Evolutionary conservation across 2,113 vertebrate genomes (phyloP), one percentile per base, ranked within the genome.

Genomic region (Dryoscopus gambensis): DNA sequence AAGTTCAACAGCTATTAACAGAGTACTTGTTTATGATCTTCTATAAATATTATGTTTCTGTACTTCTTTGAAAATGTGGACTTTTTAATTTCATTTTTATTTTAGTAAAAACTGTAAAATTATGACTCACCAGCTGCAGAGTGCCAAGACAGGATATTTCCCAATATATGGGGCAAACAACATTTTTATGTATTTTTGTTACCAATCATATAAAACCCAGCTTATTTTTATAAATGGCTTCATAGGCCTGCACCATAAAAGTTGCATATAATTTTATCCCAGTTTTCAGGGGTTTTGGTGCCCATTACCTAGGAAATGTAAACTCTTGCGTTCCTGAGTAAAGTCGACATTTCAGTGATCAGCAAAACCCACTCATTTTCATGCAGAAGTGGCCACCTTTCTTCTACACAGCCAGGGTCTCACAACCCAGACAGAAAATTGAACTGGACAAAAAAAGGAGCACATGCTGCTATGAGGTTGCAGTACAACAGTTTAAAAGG

Each of bases 11-110:
- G 87, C 93, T 96, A 86, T 91, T 97, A 96, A 95, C 83, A 84
- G 96, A 95, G 92, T 97, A 96, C 86, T 97, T 97, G 80, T 92
- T 95, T 94, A 95, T 92, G 74, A 88, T 91, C 62, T 95, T 97
- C 92, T 93, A 93, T 97, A 96, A 96, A 95, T 96, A 92, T 95
- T 92, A 96, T 94, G 82, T 97, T 95, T 95, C 65, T 95, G 91
- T 86, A 90, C 67, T 92, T 57, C 89, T 95, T 95, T 97, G 87
- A 97, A 97, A 96, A 97, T 83, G 91, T 85, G 90, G 92, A 90
- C 79, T 93, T 97, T 97, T 97, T 94, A 96, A 97, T 97, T 97
- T 97, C 87, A 97, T 95, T 97, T 97, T 97, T 97, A 96, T 96
- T 97, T 97, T 96, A 96, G 95, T 92, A 95, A 97, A 97, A 97